Evolutionary conservation across 2,797 vertebrate species (phyloP).

Genomic region (Pitangus sulphuratus): DNA sequence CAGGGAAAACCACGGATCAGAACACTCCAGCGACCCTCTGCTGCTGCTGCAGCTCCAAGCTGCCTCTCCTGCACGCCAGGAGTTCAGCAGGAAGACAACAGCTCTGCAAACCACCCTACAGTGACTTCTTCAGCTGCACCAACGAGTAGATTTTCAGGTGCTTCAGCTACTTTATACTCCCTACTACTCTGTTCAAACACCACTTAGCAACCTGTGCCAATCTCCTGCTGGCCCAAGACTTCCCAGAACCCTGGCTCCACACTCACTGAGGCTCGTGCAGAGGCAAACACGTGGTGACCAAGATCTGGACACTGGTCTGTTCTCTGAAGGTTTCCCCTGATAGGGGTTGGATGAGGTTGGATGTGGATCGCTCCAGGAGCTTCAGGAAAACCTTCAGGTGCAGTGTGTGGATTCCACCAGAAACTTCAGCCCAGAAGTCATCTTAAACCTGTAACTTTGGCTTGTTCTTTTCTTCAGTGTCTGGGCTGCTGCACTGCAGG

Average conservation of each 20-base stretch:
- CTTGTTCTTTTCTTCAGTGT: not conserved
- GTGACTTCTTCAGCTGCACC: not conserved
- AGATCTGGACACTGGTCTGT: not conserved
- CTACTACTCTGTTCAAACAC: not conserved
- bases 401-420: not conserved
- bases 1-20: not conserved
- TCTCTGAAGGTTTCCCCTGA: not conserved
- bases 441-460: not conserved
- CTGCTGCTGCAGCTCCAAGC: not conserved
- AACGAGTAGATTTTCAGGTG: rapidly evolving
- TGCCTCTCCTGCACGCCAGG: not conserved
- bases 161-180: not conserved
- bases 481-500: not conserved
- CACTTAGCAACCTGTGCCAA: not conserved
- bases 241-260: not conserved
- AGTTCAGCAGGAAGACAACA: not conserved
- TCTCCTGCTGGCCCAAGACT: not conserved
- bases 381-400: not conserved
- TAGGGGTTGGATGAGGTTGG: not conserved
- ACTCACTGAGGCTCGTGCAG: rapidly evolving
- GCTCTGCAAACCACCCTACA: not conserved
- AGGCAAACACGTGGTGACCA: not conserved
- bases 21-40: not conserved
- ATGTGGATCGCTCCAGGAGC: not conserved
- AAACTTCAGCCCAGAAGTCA: not conserved